Conservation (phyloP, 2,888 invertebrate genomes). For the Cryptus armator region DNA sequence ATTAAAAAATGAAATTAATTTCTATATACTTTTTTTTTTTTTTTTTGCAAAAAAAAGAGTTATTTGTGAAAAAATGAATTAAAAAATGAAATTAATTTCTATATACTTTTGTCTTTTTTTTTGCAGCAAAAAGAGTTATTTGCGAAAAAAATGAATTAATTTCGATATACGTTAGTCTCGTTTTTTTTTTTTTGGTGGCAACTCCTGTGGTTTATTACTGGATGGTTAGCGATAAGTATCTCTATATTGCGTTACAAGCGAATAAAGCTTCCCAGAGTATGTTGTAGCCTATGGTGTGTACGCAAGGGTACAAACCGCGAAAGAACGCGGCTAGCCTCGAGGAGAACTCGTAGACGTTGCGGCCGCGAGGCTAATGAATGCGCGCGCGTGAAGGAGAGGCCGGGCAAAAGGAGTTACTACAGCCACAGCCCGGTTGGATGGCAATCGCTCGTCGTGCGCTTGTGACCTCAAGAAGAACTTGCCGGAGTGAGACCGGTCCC, state of each 20-base stretch:
- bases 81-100: background rate
- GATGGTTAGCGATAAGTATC: slow-evolving; percentile 8
- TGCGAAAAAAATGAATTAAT: too few relatives aligned
- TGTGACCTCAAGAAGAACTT: slow-evolving; percentile 78
- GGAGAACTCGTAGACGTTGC: slow-evolving; percentile 60
- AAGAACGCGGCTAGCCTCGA: slow-evolving; percentile 66
- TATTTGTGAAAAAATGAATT: background rate
- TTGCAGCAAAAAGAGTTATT: too few relatives aligned
- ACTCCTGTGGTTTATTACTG: slow-evolving; percentile 10
- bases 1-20: background rate
- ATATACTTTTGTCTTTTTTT: background rate
- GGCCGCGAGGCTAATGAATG: slow-evolving; percentile 78
- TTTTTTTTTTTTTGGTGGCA: background rate
- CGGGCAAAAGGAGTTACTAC: slow-evolving; percentile 40
- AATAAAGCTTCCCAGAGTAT: slow-evolving; percentile 2
- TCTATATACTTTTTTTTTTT: background rate
- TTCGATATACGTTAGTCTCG: background rate
- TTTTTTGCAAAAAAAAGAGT: background rate
- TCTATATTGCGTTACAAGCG: slow-evolving; percentile 14
- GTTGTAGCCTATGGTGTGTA: background rate
- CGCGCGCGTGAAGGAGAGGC: slow-evolving; percentile 74
- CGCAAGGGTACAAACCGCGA: slow-evolving; percentile 50
- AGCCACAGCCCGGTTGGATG: slow-evolving; percentile 50
- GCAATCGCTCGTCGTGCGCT: slow-evolving; percentile 72
- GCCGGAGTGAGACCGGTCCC: slow-evolving; percentile 67